Evolutionary conservation across 2,797 vertebrate species (phyloP), one percentile per base, ranked within the genome.

Genomic region (Anableps anableps): DNA sequence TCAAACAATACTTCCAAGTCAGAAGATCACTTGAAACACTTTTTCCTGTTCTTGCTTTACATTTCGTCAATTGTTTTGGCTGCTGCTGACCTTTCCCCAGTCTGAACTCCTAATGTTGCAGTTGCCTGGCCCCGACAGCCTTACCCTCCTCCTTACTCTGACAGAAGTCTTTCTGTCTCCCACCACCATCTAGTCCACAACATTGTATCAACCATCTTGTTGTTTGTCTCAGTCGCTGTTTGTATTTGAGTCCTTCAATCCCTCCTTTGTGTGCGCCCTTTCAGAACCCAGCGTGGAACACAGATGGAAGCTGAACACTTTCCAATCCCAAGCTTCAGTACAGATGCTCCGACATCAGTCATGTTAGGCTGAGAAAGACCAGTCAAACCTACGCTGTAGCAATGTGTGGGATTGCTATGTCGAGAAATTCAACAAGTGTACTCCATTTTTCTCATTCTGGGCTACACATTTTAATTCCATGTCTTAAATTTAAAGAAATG

Each of bases 151-250:
- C 78, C 80, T 83, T 45, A 84, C 90, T 74, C 88, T 94, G 90
- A 79, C 80, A 91, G 91, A 96, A 95, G 93, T 87, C 83, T 80
- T 51, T 84, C 72, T 83, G 93, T 95, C 84, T 92, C 93, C 91
- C 86, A 76, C 29, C 41, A 83, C 58, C 88, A 80, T 85, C 84
- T 90, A 90, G 91, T 92, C 85, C 90, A 94, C 95, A 86, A 87
- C 88, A 87, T 82, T 87, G 91, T 80, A 86, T 89, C 82, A 90
- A 87, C 74, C 86, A 86, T 89, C 90, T 89, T 88, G 85, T 91
- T 90, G 88, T 92, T 88, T 82, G 76, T 75, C 77, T 80, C 82
- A 1, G 85, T 81, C 74, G 21, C 75, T 51, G 80, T 90, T 88
- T 84, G 79, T 76, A 73, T 80, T 83, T 2, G 76, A 72, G 80